Base-by-base conservation (phyloP, 2,797 vertebrate genomes). In the Rhynchonycteris naso region DNA sequence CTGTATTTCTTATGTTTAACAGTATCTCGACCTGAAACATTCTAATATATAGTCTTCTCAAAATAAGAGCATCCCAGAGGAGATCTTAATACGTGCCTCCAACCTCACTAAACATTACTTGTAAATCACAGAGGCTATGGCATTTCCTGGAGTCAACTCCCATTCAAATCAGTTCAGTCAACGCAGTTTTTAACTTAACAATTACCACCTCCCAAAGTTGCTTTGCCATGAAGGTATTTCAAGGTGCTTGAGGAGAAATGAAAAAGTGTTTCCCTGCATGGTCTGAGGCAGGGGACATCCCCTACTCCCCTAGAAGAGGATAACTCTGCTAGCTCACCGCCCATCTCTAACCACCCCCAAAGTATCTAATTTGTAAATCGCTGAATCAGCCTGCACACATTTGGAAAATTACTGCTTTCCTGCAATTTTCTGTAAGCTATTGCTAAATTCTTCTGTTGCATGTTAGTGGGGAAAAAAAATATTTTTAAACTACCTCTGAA, bases 1-100 rank as follows among this genome's bases (percentile, higher is more conserved):
- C 90, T 97, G 90, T 94, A 95, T 95, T 97, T 96, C 94, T 95
- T 97, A 82, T 97, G 97, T 97, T 98, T 98, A 96, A 97, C 98
- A 98, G 95, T 92, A 80, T 95, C 80, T 96, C 96, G 94, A 72
- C 76, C 18, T 7, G 61, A 95, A 95, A 38, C 5, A 75, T 43
- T 43, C 35, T 52, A 76, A 65, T 26, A 47, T 5, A 6, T 0
- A 11, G 18, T 72, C 26, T 78, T 68, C 26, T 68, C 43, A 84
- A 84, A 95, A 83, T 65, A 85, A 66, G 24, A 83, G n/a, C 18
- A 15, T 7, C 14, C 28, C 4, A 4, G 69, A 74, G 75, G 24
- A 78, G 52, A 82, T 47, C 22, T 52, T 63, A 65, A 30, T 35
- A 50, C 9, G 22, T 21, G n/a, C 47, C 22, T 38, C 63, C 43